These are phyloP conservation scores for Psittacara wagleri DNA, from an alignment of 2,113 vertebrate species.

Conservation along the genomic window DNA sequence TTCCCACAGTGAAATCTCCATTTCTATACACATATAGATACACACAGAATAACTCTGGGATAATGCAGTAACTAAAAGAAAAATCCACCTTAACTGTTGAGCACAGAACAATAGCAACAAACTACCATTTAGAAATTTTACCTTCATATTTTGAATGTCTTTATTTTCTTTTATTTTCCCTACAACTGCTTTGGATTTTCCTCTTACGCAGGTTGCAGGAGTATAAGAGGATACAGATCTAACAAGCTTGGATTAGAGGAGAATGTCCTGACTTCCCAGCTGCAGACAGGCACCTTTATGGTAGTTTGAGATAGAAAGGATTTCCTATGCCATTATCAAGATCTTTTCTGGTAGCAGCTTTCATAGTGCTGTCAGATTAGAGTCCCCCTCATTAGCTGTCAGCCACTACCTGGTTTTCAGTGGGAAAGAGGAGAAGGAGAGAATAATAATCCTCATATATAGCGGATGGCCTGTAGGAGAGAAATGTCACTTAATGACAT, in stretches of 20 bases:
- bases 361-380: constrained; percentile 59
- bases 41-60: neutral
- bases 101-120: neutral
- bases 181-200: neutral
- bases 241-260: neutral
- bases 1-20: neutral
- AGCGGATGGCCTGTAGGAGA: constrained; percentile 36
- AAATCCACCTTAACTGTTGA: neutral
- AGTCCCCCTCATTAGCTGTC: constrained; percentile 46
- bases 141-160: neutral
- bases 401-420: constrained; percentile 37
- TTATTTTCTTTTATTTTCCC: neutral
- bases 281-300: constrained; percentile 5
- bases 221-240: neutral
- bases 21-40: neutral
- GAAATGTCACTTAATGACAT: constrained; percentile 65
- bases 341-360: constrained; percentile 37
- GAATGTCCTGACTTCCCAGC: neutral
- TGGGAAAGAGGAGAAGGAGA: neutral
- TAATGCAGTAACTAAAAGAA: neutral
- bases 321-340: constrained; percentile 46
- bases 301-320: constrained; percentile 14
- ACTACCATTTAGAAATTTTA: neutral
- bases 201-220: neutral
- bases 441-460: constrained; percentile 22